Evolutionary conservation across 2,888 invertebrate species (phyloP).

Genomic region (Synergus umbraculus): DNA sequence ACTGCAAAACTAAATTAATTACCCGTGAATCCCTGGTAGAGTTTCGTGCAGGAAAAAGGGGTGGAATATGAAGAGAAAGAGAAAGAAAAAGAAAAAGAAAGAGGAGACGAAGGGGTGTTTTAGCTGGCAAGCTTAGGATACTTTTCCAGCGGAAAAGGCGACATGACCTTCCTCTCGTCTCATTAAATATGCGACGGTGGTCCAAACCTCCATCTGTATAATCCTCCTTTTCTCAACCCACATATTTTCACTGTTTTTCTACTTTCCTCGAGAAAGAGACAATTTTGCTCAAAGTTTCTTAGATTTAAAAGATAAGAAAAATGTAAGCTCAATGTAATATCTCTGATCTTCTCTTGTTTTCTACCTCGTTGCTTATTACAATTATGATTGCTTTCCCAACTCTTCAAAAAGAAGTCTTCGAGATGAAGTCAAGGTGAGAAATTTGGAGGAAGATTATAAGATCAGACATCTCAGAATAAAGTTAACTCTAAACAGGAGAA

Average conservation of each 20-base stretch:
- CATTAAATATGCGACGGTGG: constrained; percentile 67
- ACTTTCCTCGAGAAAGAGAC: background rate
- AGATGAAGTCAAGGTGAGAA: background rate
- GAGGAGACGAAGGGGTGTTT: constrained; percentile 49
- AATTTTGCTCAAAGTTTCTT: background rate
- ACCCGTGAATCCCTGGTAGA: constrained; percentile 62
- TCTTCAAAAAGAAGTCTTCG: background rate
- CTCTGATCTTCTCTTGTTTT: background rate
- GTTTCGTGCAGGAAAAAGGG: constrained; percentile 55
- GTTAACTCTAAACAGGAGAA: too few species aligned
- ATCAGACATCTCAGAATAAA: background rate
- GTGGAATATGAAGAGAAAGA: constrained; percentile 47
- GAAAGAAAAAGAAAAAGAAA: constrained; percentile 56
- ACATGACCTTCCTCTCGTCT: constrained; percentile 54
- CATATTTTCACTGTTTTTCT: constrained; percentile 22
- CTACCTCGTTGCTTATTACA: background rate
- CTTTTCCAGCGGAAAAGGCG: constrained; percentile 57
- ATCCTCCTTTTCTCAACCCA: constrained; percentile 15
- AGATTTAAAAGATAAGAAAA: constrained; percentile 29
- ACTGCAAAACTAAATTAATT: constrained; percentile 74
- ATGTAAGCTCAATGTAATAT: constrained; percentile 11
- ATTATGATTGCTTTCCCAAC: background rate
- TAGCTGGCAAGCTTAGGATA: constrained; percentile 51
- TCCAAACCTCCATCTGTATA: constrained; percentile 46
- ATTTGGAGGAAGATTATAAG: background rate